Percentiles rank a stretch among this genome's conserved stretches.
phyloP scores from a whole-genome alignment of 2,888 invertebrate genomes.

The Automeris io region DNA sequence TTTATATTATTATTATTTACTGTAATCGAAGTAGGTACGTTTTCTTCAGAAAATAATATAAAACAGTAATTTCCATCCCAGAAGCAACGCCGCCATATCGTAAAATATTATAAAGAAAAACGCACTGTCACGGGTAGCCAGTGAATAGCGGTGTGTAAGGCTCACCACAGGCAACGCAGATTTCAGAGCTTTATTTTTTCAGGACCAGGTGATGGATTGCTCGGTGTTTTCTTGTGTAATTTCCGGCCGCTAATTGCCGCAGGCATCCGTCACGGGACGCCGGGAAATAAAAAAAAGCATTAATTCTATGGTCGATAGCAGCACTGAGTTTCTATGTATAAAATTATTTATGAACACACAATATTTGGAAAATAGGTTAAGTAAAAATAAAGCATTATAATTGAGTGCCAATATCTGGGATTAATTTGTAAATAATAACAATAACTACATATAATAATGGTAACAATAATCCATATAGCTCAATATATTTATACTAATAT shows the following conservation, averaged over 20 bases:
- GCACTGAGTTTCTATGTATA: too few species aligned
- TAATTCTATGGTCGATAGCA: constrained; percentile 34
- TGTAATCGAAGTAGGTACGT: too few species aligned
- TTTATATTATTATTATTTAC: too few species aligned
- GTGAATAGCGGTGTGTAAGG: constrained; percentile 53
- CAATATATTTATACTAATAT: too few species aligned
- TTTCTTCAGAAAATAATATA: not conserved
- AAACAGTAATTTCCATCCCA: constrained; percentile 9
- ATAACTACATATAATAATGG: too few species aligned
- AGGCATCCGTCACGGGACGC: constrained; percentile 62
- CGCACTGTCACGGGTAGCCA: constrained; percentile 37
- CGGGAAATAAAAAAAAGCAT: constrained; percentile 49
- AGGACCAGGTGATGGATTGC: constrained; percentile 69
- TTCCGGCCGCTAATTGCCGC: constrained; percentile 72
- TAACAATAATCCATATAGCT: too few species aligned
- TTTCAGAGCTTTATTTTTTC: constrained; percentile 67
- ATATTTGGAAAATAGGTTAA: too few species aligned
- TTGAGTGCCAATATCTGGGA: too few species aligned
- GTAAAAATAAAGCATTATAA: too few species aligned
- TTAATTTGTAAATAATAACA: too few species aligned
- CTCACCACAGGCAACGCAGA: constrained; percentile 47
- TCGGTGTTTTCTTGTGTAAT: constrained; percentile 71
- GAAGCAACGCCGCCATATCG: constrained; percentile 13
- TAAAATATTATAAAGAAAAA: constrained; percentile 20
- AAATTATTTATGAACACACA: too few species aligned